Conservation (phyloP, 2,797 vertebrate genomes). For the Rhadinocentrus ornatus region DNA sequence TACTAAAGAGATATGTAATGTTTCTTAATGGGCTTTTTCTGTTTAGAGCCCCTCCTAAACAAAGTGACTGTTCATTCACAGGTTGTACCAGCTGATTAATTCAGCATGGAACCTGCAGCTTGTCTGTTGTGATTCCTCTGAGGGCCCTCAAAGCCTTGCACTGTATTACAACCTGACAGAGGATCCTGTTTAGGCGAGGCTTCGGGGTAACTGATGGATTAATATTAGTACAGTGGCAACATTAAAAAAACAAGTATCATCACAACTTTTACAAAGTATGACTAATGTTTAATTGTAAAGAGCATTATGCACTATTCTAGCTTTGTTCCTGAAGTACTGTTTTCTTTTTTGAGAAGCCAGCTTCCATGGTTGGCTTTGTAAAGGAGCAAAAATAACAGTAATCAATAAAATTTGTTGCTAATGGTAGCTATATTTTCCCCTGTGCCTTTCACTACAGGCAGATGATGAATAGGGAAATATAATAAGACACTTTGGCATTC, state of each 20-base stretch:
- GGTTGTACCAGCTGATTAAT: constrained; percentile 68
- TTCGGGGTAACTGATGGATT: constrained; percentile 68
- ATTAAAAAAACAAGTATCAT: constrained; percentile 68
- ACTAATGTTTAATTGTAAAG: constrained; percentile 54
- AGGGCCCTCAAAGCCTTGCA: constrained; percentile 64
- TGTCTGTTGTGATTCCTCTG: constrained; percentile 67
- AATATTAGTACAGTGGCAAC: constrained; percentile 60
- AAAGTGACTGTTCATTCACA: constrained; percentile 61
- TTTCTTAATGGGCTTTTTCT: constrained; percentile 62
- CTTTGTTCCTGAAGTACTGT: constrained; percentile 27
- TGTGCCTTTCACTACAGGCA: constrained; percentile 18
- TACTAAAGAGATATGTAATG: constrained; percentile 52
- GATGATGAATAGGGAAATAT: constrained; percentile 32
- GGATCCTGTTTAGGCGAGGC: constrained; percentile 59
- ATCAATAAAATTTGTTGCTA: constrained; percentile 24
- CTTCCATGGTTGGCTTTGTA: constrained; percentile 25
- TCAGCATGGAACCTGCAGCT: constrained; percentile 47
- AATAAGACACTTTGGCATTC: constrained; percentile 40
- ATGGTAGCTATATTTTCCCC: constrained; percentile 15
- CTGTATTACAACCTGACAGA: constrained; percentile 54
- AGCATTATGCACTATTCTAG: constrained; percentile 36
- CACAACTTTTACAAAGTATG: constrained; percentile 56
- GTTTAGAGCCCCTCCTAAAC: constrained; percentile 38
- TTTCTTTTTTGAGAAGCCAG: constrained; percentile 16
- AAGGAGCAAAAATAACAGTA: constrained; percentile 34